Evolutionary conservation across 2,797 vertebrate genomes (phyloP).

Genomic region (Poliocrania exsul): DNA sequence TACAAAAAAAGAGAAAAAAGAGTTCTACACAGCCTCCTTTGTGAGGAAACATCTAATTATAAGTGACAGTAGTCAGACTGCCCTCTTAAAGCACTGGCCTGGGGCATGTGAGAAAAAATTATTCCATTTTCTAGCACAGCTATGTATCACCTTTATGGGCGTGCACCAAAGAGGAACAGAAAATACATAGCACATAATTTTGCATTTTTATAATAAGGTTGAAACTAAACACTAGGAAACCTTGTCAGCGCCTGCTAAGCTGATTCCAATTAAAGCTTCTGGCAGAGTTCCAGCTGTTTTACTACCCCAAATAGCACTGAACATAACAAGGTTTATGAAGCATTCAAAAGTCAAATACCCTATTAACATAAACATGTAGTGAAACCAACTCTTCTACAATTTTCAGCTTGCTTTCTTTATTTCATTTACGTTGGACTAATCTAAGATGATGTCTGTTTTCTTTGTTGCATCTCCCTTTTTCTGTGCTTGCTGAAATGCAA

Average conservation of each 20-base stretch:
- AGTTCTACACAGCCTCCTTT: background rate
- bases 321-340: conserved; percentile 87
- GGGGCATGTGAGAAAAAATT: conserved; percentile 31
- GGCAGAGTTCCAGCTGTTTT: conserved; percentile 84
- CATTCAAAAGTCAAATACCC: conserved; percentile 88
- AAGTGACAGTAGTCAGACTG: background rate
- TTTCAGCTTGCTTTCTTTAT: conserved; percentile 79
- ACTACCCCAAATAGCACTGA: conserved; percentile 82
- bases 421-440: conserved; percentile 71
- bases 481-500: conserved; percentile 62
- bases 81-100: conserved; percentile 14
- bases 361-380: conserved; percentile 85
- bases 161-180: conserved; percentile 59
- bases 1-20: background rate
- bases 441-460: conserved; percentile 71
- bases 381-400: conserved; percentile 82
- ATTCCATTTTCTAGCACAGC: conserved; percentile 52
- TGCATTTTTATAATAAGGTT: conserved; percentile 81
- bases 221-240: conserved; percentile 80
- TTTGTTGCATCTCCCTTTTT: conserved; percentile 56
- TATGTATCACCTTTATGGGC: conserved; percentile 73
- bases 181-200: conserved; percentile 78
- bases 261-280: conserved; percentile 86
- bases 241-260: conserved; percentile 83
- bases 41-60: conserved; percentile 33